Conservation (phyloP, 2,113 vertebrate species). For the Picathartes gymnocephalus region DNA sequence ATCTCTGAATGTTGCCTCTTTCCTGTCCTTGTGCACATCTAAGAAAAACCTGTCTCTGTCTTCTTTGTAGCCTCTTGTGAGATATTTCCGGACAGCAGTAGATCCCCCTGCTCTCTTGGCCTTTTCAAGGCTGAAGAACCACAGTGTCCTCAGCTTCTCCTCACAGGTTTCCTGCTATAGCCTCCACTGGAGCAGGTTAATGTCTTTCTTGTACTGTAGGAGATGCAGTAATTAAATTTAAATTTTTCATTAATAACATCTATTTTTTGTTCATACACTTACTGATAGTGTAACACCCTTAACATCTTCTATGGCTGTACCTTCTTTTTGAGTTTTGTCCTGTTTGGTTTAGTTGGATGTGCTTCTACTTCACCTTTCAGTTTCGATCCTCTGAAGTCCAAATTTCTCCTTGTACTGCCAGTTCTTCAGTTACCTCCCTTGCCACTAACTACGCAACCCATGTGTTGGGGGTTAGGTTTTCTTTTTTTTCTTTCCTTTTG, state of each 20-base stretch:
- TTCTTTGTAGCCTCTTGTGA: background rate
- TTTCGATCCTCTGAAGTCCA: background rate
- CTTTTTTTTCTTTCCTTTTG: no score
- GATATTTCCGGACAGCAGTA: background rate
- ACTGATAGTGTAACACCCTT: background rate
- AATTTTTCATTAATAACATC: background rate
- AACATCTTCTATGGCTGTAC: background rate
- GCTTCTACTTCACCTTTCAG: background rate
- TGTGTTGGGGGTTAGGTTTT: no score
- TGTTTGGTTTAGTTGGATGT: background rate
- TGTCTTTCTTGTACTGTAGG: background rate
- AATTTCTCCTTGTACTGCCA: background rate
- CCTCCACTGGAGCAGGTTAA: background rate
- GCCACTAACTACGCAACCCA: background rate
- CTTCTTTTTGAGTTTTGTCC: background rate
- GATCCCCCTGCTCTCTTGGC: background rate
- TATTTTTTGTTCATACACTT: background rate
- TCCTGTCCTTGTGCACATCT: background rate
- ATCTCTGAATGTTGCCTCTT: background rate
- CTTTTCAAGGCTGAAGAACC: background rate
- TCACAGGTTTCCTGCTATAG: background rate
- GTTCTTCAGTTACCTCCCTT: background rate
- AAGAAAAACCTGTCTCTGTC: background rate
- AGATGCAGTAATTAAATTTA: background rate
- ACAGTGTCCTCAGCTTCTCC: background rate